Evolutionary conservation across 35 echinoderm and acorn worm species (phyloP).

Genomic region (Patiria miniata): DNA sequence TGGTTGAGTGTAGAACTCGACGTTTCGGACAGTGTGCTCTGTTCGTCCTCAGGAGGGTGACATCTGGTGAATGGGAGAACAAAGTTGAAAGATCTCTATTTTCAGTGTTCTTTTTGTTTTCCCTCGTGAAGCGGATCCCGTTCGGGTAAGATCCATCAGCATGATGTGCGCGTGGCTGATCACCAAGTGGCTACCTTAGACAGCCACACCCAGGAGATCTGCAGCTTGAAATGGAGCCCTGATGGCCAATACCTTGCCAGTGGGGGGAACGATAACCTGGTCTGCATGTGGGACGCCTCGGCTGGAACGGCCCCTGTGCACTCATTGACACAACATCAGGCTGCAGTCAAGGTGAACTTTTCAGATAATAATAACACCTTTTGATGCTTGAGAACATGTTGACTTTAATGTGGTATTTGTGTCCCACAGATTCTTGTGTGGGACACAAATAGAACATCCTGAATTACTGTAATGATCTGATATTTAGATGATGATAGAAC

Average conservation of each 20-base stretch:
- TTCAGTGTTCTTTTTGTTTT: too few relatives aligned
- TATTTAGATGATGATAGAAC: too few relatives aligned
- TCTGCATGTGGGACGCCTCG: slow-evolving; percentile 79
- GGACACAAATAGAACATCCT: not conserved
- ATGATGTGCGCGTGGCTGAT: slow-evolving; percentile 80
- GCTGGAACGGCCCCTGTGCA: slow-evolving; percentile 49
- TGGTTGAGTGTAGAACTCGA: too few relatives aligned
- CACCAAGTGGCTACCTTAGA: slow-evolving; percentile 69
- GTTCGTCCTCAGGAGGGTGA: too few relatives aligned
- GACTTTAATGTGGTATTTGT: not conserved
- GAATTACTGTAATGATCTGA: too few relatives aligned
- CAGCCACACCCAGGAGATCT: slow-evolving; percentile 82
- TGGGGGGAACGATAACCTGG: slow-evolving; percentile 86
- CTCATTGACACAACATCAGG: slow-evolving; percentile 77
- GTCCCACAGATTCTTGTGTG: not conserved
- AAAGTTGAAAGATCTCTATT: too few relatives aligned
- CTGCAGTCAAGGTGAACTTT: slow-evolving; percentile 80
- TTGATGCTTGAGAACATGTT: not conserved
- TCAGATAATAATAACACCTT: too few relatives aligned
- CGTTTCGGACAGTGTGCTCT: too few relatives aligned
- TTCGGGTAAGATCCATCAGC: slow-evolving; percentile 79
- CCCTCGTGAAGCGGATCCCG: slow-evolving; percentile 61
- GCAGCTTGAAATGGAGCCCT: slow-evolving; percentile 80
- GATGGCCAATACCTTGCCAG: slow-evolving; percentile 85
- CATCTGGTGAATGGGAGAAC: too few relatives aligned